phyloP scores from a whole-genome alignment of 1,140 invertebrate genomes.

The Muscidifurax raptorellus region DNA sequence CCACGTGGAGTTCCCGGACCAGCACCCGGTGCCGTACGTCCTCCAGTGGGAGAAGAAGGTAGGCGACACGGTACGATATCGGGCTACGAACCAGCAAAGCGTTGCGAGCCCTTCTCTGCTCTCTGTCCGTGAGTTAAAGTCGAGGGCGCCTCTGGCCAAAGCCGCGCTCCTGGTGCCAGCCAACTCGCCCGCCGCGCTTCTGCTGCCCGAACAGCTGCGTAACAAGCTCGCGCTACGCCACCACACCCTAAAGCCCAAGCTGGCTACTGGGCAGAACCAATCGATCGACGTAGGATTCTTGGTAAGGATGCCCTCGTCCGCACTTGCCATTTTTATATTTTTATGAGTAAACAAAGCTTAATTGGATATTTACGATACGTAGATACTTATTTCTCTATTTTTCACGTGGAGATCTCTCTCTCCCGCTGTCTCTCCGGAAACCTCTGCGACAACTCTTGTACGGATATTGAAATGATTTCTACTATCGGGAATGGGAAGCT shows the following conservation, averaged over 20 bases:
- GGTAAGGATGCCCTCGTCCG: conserved; percentile 59
- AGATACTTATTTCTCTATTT: background rate
- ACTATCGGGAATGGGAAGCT: background rate
- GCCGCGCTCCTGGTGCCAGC: conserved; percentile 68
- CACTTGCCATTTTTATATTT: conserved; percentile 4
- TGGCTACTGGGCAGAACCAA: conserved; percentile 52
- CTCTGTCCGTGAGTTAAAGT: conserved; percentile 75
- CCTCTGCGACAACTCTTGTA: conserved; percentile 53
- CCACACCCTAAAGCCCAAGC: conserved; percentile 49
- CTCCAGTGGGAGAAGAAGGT: conserved; percentile 99
- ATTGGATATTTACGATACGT: too few species aligned
- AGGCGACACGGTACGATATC: conserved; percentile 93
- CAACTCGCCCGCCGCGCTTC: conserved; percentile 55
- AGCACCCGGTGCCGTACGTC: conserved; percentile 95
- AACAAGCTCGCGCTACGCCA: conserved; percentile 55
- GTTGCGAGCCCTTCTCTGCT: conserved; percentile 70
- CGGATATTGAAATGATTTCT: background rate
- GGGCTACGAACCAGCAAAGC: conserved; percentile 77
- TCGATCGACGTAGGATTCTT: conserved; percentile 63
- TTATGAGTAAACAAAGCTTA: too few species aligned
- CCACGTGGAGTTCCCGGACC: conserved; percentile 95
- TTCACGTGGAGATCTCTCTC: background rate
- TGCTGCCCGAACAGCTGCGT: conserved; percentile 61
- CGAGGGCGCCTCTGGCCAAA: conserved; percentile 67
- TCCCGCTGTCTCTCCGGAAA: conserved; percentile 57